Conservation (phyloP, 2,797 vertebrate species). For the Denticeps clupeoides region DNA sequence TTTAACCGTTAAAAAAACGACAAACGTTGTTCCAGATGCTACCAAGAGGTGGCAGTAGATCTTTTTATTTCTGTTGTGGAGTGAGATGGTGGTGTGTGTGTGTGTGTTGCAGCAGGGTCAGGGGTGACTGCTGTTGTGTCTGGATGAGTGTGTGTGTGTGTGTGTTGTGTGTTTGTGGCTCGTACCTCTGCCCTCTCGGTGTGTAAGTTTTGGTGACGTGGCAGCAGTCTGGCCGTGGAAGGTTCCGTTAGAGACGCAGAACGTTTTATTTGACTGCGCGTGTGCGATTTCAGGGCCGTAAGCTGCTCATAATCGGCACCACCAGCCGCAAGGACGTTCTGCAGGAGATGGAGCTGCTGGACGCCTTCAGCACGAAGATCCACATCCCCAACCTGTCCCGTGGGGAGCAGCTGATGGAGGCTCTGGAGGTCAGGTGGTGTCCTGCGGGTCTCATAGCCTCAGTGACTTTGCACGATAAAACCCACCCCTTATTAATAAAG, state of each 20-base stretch:
- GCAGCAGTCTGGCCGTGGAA: not conserved
- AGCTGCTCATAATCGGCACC: constrained; percentile 90
- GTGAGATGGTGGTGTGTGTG: not conserved
- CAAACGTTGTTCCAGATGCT: too few relatives aligned
- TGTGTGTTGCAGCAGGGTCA: too few relatives aligned
- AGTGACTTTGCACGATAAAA: too few relatives aligned
- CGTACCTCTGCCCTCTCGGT: too few relatives aligned
- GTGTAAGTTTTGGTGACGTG: too few relatives aligned
- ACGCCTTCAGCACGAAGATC: constrained; percentile 87
- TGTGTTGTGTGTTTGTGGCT: too few relatives aligned
- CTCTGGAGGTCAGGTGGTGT: constrained; percentile 73
- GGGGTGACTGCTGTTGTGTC: constrained; percentile 6
- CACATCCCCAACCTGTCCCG: constrained; percentile 82
- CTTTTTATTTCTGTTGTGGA: constrained; percentile 17
- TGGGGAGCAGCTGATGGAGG: constrained; percentile 78
- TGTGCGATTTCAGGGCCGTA: constrained; percentile 67
- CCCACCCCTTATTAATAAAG: too few relatives aligned
- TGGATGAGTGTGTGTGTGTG: not conserved
- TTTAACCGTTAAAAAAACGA: too few relatives aligned
- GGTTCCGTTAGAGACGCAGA: not conserved
- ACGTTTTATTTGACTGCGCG: constrained; percentile 1
- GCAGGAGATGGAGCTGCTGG: constrained; percentile 93
- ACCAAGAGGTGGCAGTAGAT: constrained; percentile 61
- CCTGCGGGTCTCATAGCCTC: too few relatives aligned
- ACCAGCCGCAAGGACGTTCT: constrained; percentile 89